Percentiles rank a stretch among this genome's conserved stretches.
Conservation (phyloP, 2,113 vertebrate species). For the Vanacampus margaritifer region DNA sequence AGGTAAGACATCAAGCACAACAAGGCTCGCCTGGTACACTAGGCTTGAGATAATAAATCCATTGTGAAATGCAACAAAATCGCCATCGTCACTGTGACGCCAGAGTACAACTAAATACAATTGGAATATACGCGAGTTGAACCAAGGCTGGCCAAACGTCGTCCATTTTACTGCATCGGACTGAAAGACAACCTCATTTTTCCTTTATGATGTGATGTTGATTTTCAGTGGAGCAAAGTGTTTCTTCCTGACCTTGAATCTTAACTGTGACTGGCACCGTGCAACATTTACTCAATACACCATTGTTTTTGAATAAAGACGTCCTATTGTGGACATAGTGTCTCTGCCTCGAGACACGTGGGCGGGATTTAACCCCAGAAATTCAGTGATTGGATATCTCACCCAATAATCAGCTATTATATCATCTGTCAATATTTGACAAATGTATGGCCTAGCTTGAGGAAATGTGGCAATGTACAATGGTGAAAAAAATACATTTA, state of each 20-base stretch:
- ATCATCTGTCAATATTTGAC: not conserved
- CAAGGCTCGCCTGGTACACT: conserved; percentile 16
- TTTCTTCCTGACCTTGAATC: conserved; percentile 52
- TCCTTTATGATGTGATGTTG: conserved; percentile 19
- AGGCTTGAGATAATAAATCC: conserved; percentile 52
- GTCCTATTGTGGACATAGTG: conserved; percentile 47
- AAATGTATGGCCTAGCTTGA: not conserved
- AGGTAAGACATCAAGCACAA: conserved; percentile 16
- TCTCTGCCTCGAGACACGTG: conserved; percentile 38
- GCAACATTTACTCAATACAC: conserved; percentile 47
- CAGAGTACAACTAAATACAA: conserved; percentile 6
- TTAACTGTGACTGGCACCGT: conserved; percentile 68
- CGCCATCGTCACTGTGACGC: conserved; percentile 37
- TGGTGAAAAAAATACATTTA: not conserved
- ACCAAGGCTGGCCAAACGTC: not conserved
- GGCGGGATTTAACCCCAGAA: conserved; percentile 42
- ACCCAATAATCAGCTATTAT: conserved; percentile 29
- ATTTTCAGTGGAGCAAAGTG: conserved; percentile 23
- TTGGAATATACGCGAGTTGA: not conserved
- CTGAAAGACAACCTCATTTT: not conserved
- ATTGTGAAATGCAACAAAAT: conserved; percentile 59
- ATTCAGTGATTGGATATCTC: conserved; percentile 25
- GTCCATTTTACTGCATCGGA: not conserved
- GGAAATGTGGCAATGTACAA: not conserved
- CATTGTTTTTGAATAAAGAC: conserved; percentile 65